phyloP scores from a whole-genome alignment of 2,888 invertebrate genomes.

The Cerastis rubricosa region DNA sequence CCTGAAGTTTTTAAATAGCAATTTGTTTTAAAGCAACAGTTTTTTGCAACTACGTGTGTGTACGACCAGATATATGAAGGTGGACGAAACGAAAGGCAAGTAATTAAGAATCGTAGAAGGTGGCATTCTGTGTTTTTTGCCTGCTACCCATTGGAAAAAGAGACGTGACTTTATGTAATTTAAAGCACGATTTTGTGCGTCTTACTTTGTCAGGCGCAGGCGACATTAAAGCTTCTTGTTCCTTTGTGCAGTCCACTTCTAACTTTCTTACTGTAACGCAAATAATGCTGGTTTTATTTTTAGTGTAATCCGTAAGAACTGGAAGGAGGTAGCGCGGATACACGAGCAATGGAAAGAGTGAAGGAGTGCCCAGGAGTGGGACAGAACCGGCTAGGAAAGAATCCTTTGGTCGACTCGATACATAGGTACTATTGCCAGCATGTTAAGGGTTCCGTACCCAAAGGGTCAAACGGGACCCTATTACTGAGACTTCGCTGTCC shows the following conservation, averaged over 20 bases:
- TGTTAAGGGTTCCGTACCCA: too few species aligned
- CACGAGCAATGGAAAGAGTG: too few species aligned
- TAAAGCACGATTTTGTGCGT: neutral
- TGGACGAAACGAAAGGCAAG: neutral
- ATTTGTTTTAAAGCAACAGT: neutral
- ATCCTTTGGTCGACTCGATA: too few species aligned
- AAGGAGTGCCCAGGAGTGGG: too few species aligned
- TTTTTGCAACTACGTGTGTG: neutral
- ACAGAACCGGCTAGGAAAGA: too few species aligned
- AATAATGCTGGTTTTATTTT: neutral
- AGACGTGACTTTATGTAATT: neutral
- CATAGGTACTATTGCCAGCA: too few species aligned
- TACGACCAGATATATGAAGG: neutral
- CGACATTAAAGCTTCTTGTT: too few species aligned
- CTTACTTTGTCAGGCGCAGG: constrained; percentile 22
- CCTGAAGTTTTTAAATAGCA: constrained; percentile 17
- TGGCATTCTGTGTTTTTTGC: neutral
- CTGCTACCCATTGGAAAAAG: neutral
- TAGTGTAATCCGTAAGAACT: neutral
- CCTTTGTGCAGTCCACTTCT: neutral
- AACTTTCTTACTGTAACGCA: neutral
- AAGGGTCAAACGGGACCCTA: too few species aligned
- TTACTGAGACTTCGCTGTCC: too few species aligned
- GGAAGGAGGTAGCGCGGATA: too few species aligned
- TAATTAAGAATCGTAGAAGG: neutral